Base-by-base conservation (phyloP, 2,113 vertebrate genomes). In the Nesogale talazaci region DNA sequence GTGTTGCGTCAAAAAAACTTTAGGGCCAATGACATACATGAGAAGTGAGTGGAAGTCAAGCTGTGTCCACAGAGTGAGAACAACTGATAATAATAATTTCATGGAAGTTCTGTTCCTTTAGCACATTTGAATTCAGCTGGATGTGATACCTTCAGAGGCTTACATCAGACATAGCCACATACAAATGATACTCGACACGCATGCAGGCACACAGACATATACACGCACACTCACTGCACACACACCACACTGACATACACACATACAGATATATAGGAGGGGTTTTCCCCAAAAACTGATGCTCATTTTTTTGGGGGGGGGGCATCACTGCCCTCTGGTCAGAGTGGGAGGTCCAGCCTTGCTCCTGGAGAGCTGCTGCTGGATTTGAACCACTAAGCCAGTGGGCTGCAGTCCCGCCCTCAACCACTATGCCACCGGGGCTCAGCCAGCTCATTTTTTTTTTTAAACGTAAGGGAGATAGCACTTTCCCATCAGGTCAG, bases 31-130 rank as follows among this genome's bases (percentile, higher is more conserved):
- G 52, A 70, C 15, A 40, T 74, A 40, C 20, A 67, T 23, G 19
- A 4, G 10, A 79, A 82, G 75, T 80, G 27, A 94, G 42, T 74
- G 2, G 15, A 84, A 84, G 46, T 94, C 78, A 88, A 70, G 19
- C 23, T 63, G 23, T 75, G 61, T 92, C 11, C 74, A 31, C 6
- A 87, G 34, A 81, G 92, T 89, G 4, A 57, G 76, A 79, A 94
- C 42, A 46, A 46, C 42, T 46, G 42, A 46, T 46, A 91, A 79
- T 78, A n/a, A 20, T 75, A 77, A 77, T 46, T 12, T n/a, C n/a
- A 81, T 46, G 11, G 29, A 90, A 84, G 78, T 90, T 67, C 61
- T 90, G 8, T 77, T 92, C 6, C 36, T 16, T 11, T 19, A 61
- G 1, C 83, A 84, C 10, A 76, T 70, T 76, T 83, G 20, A 42